phyloP scores from a whole-genome alignment of 2,888 invertebrate species.

The Sphecodes monilicornis region DNA sequence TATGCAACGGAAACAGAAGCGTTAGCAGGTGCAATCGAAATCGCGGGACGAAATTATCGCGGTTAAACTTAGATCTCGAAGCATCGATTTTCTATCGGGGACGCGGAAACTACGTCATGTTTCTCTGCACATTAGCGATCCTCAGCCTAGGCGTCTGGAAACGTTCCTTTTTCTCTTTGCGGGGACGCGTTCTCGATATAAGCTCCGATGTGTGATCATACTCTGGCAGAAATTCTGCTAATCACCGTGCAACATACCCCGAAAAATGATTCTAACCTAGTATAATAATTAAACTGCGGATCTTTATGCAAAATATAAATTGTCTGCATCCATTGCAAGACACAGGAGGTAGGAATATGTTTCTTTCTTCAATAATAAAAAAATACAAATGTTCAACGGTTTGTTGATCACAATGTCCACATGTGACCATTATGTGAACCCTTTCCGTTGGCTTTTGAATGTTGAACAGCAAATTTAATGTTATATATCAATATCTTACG shows the following conservation, averaged over 20 bases:
- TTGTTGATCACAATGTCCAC: no score
- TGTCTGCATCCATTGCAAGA: no score
- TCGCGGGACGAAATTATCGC: slow-evolving; percentile 45
- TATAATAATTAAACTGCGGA: no score
- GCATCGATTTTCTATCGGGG: slow-evolving; percentile 63
- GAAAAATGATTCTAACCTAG: background rate
- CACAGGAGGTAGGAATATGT: no score
- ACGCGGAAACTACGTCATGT: slow-evolving; percentile 48
- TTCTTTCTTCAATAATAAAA: no score
- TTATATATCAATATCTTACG: no score
- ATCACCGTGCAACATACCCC: background rate
- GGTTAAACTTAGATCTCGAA: slow-evolving; percentile 53
- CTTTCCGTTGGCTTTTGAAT: no score
- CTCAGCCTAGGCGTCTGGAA: slow-evolving; percentile 13
- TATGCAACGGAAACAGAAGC: slow-evolving; percentile 27
- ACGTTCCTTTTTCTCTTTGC: slow-evolving; percentile 15
- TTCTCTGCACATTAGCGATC: slow-evolving; percentile 36
- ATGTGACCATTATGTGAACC: no score
- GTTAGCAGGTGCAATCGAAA: slow-evolving; percentile 39
- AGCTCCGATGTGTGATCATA: background rate
- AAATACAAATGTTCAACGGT: no score
- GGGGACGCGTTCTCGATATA: background rate
- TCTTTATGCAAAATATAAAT: no score
- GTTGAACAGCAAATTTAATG: no score
- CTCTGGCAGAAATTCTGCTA: background rate